Evolutionary conservation across 2,888 invertebrate species (phyloP).

Genomic region (Lissocephala sabroskyi): DNA sequence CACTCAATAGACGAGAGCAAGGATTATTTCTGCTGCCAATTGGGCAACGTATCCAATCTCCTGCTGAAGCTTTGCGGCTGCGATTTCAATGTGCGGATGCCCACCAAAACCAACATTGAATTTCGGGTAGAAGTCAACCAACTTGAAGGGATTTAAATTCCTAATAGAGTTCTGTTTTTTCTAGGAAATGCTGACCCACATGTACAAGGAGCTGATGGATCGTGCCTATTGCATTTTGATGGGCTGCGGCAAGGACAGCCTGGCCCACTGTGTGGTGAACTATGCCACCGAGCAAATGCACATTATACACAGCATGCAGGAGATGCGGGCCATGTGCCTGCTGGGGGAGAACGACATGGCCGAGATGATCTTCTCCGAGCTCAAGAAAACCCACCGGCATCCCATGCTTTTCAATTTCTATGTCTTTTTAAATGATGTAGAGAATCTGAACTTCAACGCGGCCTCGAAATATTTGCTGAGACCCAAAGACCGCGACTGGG

Average conservation of each 20-base stretch:
- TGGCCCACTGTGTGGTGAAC: constrained; percentile 6
- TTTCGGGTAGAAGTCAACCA: no score
- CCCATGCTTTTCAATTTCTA: constrained; percentile 36
- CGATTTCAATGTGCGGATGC: constrained; percentile 53
- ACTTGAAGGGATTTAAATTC: no score
- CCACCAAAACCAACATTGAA: constrained; percentile 56
- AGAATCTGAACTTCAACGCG: constrained; percentile 34
- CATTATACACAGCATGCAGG: constrained; percentile 21
- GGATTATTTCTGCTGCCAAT: constrained; percentile 47
- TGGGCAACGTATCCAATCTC: constrained; percentile 47
- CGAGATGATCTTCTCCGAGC: constrained; percentile 28
- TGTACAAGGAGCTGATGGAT: constrained; percentile 42
- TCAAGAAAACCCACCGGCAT: constrained; percentile 18
- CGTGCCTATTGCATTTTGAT: constrained; percentile 25
- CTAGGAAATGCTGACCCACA: constrained; percentile 47
- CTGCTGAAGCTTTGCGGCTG: constrained; percentile 45
- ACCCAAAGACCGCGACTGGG: constrained; percentile 20
- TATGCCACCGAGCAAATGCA: constrained; percentile 12
- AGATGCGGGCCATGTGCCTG: constrained; percentile 27
- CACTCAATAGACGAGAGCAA: constrained; percentile 22
- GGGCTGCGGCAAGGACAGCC: constrained; percentile 23
- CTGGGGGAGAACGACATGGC: constrained; percentile 31
- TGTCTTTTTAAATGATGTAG: constrained; percentile 44
- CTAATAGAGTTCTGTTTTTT: background rate
- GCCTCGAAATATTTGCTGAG: constrained; percentile 29